Evolutionary conservation across 2,113 vertebrate species (phyloP).

Genomic region (Triplophysa rosa): DNA sequence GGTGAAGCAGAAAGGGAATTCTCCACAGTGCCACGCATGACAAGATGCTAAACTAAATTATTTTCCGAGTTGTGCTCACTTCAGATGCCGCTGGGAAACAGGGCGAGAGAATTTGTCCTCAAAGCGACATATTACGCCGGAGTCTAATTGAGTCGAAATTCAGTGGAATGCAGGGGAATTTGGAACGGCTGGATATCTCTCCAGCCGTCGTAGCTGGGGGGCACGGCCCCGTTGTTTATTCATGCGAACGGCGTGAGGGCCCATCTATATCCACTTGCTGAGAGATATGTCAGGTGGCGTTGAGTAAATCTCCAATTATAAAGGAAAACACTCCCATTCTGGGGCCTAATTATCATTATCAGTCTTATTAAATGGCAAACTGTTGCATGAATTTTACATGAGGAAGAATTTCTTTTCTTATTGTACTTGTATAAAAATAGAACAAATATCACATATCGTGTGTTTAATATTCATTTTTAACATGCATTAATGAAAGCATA

Average conservation of each 20-base stretch:
- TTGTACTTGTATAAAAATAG: constrained; percentile 12
- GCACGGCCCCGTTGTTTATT: constrained; percentile 60
- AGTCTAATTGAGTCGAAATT: constrained; percentile 60
- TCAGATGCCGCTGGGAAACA: constrained; percentile 7
- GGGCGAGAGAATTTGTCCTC: constrained; percentile 19
- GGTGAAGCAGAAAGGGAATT: constrained; percentile 5
- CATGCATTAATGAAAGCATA: not conserved
- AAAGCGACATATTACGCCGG: constrained; percentile 19
- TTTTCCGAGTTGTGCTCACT: constrained; percentile 23
- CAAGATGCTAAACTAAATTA: constrained; percentile 29
- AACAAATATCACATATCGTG: not conserved
- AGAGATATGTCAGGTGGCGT: constrained; percentile 54
- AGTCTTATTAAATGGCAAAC: constrained; percentile 63
- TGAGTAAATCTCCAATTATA: constrained; percentile 54
- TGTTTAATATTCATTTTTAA: constrained; percentile 1
- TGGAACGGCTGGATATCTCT: constrained; percentile 36
- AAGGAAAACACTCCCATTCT: constrained; percentile 61
- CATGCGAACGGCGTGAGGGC: constrained; percentile 50
- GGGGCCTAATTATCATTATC: constrained; percentile 63
- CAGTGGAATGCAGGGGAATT: constrained; percentile 53
- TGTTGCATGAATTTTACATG: constrained; percentile 61
- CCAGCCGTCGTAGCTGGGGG: constrained; percentile 53
- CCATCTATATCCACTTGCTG: constrained; percentile 64
- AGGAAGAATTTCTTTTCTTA: constrained; percentile 30
- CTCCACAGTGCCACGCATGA: constrained; percentile 32